Evolutionary conservation across 2,113 vertebrate genomes (phyloP), one percentile per base, ranked within the genome.

Genomic region (Sminthopsis crassicaudata): DNA sequence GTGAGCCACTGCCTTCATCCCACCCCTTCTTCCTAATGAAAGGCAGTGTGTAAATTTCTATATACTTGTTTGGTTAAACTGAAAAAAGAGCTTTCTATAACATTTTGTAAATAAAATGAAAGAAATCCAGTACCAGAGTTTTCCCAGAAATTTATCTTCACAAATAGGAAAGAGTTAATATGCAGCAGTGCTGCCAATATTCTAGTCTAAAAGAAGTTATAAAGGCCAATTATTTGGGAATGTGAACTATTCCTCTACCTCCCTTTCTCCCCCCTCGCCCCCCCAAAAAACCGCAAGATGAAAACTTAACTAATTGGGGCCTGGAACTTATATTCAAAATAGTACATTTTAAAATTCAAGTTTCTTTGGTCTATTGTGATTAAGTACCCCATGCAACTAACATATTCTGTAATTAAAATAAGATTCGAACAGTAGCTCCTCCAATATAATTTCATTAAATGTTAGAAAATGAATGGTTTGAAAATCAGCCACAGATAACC

Each of bases 401-500:
- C 36, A 42, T 0, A 76, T 30, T 8, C 51, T 60, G 50, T 91
- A 84, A 89, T 53, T 97, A 52, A 94, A 88, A 2, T 91, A 93
- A 95, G 14, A 91, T 25, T 46, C 46, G 53, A 92, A 97, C 96
- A 91, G 52, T 96, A 96, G 90, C 92, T 93, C 76, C 92, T 92
- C 46, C 1, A 25, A 25, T 22, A 95, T 91, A 94, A 97, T 90
- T 92, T 98, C 2, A 1, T 96, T 97, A 97, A 97, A 97, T 76
- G 67, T 26, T 91, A 92, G 51, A 94, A 91, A 50, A n/a, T 91
- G 92, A 91, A 92, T 89, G 93, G 51, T 91, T 97, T 11, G 94
- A 23, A 60, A 14, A 93, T 93, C 91, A 97, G 93, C 97, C 89
- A 95, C 60, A 97, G 48, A 7, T 7, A 96, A 95, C 92, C 95